phyloP scores from a whole-genome alignment of 2,797 vertebrate species.

The Melanotaenia nigrans region DNA sequence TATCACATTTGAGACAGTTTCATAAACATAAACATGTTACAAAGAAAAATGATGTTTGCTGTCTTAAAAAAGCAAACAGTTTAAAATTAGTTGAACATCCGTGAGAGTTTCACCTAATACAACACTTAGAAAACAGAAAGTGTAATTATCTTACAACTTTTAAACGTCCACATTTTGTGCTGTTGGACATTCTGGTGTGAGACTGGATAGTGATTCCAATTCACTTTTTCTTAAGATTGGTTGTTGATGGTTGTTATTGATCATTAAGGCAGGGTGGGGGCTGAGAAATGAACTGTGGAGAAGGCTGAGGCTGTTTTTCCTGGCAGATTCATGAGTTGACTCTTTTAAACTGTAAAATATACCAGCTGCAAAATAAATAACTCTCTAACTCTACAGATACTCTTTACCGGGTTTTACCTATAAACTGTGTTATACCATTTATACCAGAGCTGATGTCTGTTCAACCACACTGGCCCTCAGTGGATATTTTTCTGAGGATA shows the following conservation, averaged over 20 bases:
- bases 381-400: no score
- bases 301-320: slow-evolving; percentile 40
- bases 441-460: slow-evolving; percentile 18
- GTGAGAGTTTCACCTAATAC: no score
- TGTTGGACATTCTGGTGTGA: no score
- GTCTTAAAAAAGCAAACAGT: no score
- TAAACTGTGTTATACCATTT: slow-evolving; percentile 14
- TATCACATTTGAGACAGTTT: neutral
- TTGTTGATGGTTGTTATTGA: slow-evolving; percentile 1
- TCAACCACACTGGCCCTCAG: slow-evolving; percentile 17
- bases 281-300: slow-evolving; percentile 23
- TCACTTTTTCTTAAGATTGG: neutral
- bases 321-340: slow-evolving; percentile 36
- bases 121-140: no score
- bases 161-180: no score
- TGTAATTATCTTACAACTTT: no score
- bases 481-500: slow-evolving; percentile 23
- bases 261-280: neutral
- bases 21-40: neutral
- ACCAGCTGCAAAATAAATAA: neutral
- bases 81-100: no score
- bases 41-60: neutral
- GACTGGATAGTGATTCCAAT: no score
- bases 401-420: slow-evolving; percentile 10
- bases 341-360: slow-evolving; percentile 24